Evolutionary conservation across 2,888 invertebrate species (phyloP), one percentile per base, ranked within the genome.

Genomic region (Embidobia sp.): DNA sequence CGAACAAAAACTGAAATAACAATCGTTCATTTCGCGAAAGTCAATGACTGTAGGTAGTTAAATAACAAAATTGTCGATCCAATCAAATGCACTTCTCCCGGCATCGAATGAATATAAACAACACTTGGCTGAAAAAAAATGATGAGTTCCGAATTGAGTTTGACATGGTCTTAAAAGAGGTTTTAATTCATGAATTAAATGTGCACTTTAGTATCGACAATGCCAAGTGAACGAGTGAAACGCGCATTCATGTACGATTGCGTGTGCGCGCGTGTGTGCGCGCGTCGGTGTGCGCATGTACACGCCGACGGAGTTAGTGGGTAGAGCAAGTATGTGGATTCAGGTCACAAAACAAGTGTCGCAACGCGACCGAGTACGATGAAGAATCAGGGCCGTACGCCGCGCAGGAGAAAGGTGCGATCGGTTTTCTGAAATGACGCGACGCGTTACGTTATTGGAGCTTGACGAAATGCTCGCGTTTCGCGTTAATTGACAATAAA

Each of bases 261-360:
- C 10, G 70, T 11, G 37, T 11, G 33, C 33, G 46, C 15, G 29
- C 4, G 13, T 70, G 37, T 46, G 19, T 22, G 27, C 7, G 27
- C 48, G 26, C 6, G 37, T 37, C 40, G 42, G 51, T 44, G 49
- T 33, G 31, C 46, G 35, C 49, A 51, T 59, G 15, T 29, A 57
- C 57, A 66, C 66, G 59, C 29, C 22, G 40, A 51, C 69, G 57
- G 57, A 78, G 80, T 76, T 79, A 76, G 79, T 80, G 80, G 80
- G 78, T 77, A 79, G 63, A 73, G 69, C 64, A 70, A 78, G 80
- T 63, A 74, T 44, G 76, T 55, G 77, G 78, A 86, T 86, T 80
- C 85, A 86, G 86, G 86, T 86, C 85, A 84, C 82, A 84, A 85
- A 86, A 85, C 85, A 86, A 86, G 85, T 86, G 85, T 86, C 83